Conservation (phyloP, 2,797 vertebrate species). For the Muscicapa comitata region DNA sequence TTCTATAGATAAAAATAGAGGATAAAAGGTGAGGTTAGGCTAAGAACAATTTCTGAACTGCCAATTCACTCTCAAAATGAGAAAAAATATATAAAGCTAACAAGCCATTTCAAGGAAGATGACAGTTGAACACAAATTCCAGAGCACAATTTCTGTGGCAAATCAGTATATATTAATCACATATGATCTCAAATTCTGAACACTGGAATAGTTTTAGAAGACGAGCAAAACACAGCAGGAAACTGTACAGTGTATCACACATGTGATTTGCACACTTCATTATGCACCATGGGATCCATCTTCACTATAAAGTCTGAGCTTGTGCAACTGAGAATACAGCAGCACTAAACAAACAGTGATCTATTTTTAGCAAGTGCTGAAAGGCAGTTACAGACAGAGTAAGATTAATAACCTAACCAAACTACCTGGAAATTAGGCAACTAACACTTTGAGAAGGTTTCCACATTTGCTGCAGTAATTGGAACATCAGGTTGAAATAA, state of each 20-base stretch:
- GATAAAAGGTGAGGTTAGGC: neutral
- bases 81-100: neutral
- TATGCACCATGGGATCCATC: neutral
- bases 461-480: neutral
- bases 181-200: neutral
- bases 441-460: neutral
- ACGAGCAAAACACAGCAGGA: neutral
- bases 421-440: conserved; percentile 19
- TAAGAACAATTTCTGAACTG: neutral
- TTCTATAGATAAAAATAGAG: neutral
- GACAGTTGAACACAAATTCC: neutral
- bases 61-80: neutral
- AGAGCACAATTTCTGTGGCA: neutral
- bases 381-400: neutral
- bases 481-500: neutral
- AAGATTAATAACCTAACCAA: neutral
- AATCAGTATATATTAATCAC: neutral
- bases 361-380: conserved; percentile 9
- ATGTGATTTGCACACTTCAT: neutral
- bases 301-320: neutral
- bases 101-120: neutral
- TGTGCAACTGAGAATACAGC: neutral
- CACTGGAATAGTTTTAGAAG: neutral
- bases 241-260: neutral
- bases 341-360: neutral